phyloP scores from a whole-genome alignment of 1,140 invertebrate species.

The Panagrolaimus sp. region DNA sequence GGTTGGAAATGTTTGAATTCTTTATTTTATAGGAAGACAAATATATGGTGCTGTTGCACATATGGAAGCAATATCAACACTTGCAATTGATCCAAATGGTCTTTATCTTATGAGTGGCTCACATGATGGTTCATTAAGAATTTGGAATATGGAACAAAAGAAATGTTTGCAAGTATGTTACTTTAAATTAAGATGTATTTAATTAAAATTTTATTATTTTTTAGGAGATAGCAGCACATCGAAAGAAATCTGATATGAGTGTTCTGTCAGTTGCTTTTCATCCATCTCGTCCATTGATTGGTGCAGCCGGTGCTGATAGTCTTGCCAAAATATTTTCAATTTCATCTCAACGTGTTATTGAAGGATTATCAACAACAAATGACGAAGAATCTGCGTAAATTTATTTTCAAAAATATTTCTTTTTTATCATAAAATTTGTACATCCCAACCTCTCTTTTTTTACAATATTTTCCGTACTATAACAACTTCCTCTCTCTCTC shows the following conservation, averaged over 20 bases:
- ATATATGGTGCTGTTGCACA: constrained; percentile 97
- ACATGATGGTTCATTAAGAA: constrained; percentile 95
- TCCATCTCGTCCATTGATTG: constrained; percentile 93
- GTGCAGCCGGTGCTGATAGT: constrained; percentile 93
- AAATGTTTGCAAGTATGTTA: constrained; percentile 56
- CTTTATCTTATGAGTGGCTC: constrained; percentile 93
- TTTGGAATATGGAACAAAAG: constrained; percentile 92
- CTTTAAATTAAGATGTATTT: constrained; percentile 65
- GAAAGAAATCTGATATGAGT: constrained; percentile 98
- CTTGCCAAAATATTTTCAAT: constrained; percentile 84
- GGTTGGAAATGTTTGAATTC: neutral
- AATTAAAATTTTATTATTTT: constrained; percentile 82
- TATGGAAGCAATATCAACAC: constrained; percentile 91
- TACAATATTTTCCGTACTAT: no score
- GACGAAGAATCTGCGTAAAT: no score
- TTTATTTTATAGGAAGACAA: constrained; percentile 67
- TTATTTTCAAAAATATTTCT: no score
- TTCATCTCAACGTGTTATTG: constrained; percentile 36
- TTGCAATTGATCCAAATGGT: constrained; percentile 95
- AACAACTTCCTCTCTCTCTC: no score
- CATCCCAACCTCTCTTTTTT: no score
- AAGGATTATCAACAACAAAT: no score
- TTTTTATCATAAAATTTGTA: no score
- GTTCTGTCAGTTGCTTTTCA: constrained; percentile 99
- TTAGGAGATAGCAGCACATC: constrained; percentile 97